Evolutionary conservation across 1,140 invertebrate species (phyloP), one percentile per base, ranked within the genome.

Genomic region (Prorops nasuta): DNA sequence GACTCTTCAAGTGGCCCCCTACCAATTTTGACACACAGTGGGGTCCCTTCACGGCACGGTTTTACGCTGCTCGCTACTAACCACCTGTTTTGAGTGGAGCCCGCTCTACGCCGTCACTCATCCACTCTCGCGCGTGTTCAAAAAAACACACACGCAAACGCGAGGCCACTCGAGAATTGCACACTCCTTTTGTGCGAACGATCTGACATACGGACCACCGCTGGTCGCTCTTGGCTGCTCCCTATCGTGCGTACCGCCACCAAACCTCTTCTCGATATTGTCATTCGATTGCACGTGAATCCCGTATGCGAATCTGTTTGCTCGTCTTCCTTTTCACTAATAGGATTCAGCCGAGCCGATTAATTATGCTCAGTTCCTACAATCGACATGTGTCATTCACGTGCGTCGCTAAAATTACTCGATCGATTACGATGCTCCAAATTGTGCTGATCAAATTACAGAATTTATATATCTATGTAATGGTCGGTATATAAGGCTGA

Each of bases 1-100:
- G 73, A 76, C 73, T 73, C 70, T 71, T 73, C 58, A 63, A 72
- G 69, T 71, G 66, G 56, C 61, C 60, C 62, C 56, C 63, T 61
- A 55, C 47, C 53, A 49, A 54, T 43, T 38, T 35, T 41, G 51
- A n/a, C n/a, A n/a, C 49, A 35, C 58, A 54, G 53, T 54, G 55
- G 56, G 48, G 36, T 60, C 61, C 58, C 58, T 54, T 35, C 43
- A n/a, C n/a, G n/a, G n/a, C n/a, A n/a, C n/a, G n/a, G n/a, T n/a
- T n/a, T n/a, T n/a, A n/a, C n/a, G 35, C 46, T 6, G 15, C 20
- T 63, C 51, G 50, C 53, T 68, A 60, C 49, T 74, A 74, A 72
- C 73, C 73, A 74, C 72, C 73, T 76, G 73, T 74, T 76, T 70
- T 58, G 56, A 67, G 56, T 53, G 49, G 54, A 58, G 57, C 51